Evolutionary conservation across 2,797 vertebrate genomes (phyloP), one percentile per base, ranked within the genome.

Genomic region (Myripristis jacobus): DNA sequence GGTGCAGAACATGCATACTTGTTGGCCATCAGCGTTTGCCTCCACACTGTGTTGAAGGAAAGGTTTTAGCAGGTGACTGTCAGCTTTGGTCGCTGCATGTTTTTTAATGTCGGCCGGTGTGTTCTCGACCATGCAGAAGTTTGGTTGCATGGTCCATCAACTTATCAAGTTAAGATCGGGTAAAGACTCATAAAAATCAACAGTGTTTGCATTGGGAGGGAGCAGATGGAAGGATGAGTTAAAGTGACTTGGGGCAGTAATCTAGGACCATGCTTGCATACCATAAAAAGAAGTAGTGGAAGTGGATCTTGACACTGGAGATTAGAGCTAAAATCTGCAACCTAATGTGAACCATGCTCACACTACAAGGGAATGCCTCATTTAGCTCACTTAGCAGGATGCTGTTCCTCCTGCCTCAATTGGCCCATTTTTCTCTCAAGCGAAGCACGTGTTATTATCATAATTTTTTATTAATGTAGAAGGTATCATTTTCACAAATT

Each of bases 271-370:
- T 25, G 44, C 38, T 31, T n/a, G 19, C 38, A 51, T 31, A 8
- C 4, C 31, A 31, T 31, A 31, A 4, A 31, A 31, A 36, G 34
- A 36, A 36, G 46, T 38, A 15, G 10, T 11, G 51, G 9, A 53
- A 54, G 50, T 19, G 34, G 22, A 36, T 11, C 47, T 19, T 10
- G 18, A 21, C 44, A 34, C 69, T 38, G 18, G 27, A 51, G 57
- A 57, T 50, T 38, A 25, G 27, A 44, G 41, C 70, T 47, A 41
- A 60, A 69, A 65, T 56, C 69, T 70, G 43, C 51, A 19, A 53
- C 63, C 41, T 57, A 7, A 38, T 48, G 22, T 50, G n/a, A 19
- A 27, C 48, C 47, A 44, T 41, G 18, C 25, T 34, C 15, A 58
- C 25, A 51, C 51, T 54, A 48, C 24, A 48, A 29, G 52, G 18